Base-by-base conservation (phyloP, 2,888 invertebrate genomes). In the Lasioglossum pauxillum region DNA sequence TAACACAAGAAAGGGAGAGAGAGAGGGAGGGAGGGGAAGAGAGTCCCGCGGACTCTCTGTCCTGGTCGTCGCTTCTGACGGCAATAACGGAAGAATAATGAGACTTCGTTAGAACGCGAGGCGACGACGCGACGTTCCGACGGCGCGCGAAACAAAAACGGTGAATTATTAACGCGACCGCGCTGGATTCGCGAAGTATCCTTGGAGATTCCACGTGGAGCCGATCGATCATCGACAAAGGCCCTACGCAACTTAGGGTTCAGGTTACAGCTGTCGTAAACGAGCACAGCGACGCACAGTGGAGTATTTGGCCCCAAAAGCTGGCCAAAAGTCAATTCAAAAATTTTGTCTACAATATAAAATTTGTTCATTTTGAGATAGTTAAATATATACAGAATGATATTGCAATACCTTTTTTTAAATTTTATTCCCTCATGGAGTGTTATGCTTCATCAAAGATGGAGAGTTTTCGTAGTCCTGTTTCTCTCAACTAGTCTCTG, bases 51-150 rank as follows among this genome's bases (percentile, higher is more conserved):
- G n/a, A 53, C 10, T 53, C 53, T 53, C 23, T 53, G 23, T 53
- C 53, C 10, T 10, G 76, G 38, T n/a, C 64, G 75, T 78, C 75
- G 69, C 71, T n/a, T 16, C 44, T 67, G 81, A 53, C 53, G 76
- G n/a, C 75, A 85, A 87, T 82, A 76, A 82, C 46, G 78, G 49
- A 80, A 86, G 86, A 84, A 80, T 90, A 87, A 90, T 82, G 86
- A 41, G 57, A 72, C 57, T 35, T 35, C 38, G 76, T 67, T 64
- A 27, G 69, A 69, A 69, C 27, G 12, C 57, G 74, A 78, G 38
- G 67, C 44, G 72, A 69, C n/a, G 41, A 69, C 60, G 53, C 27
- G 5, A 14, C 60, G 27, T 31, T 60, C 14, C 14, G 60, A 60
- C 27, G 60, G 14, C 14, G 27, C 60, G n/a, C 60, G 14, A 60